Evolutionary conservation across 2,797 vertebrate species (phyloP).

Genomic region (Babyrousa celebensis): DNA sequence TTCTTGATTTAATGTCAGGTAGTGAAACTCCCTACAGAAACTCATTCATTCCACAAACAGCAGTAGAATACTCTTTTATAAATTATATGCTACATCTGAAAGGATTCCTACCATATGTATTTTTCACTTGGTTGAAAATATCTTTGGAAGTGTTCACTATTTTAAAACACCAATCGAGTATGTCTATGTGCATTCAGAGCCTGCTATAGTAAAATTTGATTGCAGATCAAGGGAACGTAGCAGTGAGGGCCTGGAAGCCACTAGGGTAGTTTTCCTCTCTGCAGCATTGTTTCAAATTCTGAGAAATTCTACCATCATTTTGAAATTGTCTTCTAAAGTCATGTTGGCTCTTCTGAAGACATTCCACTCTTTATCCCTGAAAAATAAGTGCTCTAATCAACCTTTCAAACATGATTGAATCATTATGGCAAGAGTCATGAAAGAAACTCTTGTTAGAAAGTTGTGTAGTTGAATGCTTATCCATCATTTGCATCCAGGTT

Average conservation of each 20-base stretch:
- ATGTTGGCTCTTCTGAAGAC: neutral
- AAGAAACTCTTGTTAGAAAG: neutral
- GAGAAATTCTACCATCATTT: neutral
- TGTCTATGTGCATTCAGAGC: constrained; percentile 54
- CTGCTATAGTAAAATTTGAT: constrained; percentile 66
- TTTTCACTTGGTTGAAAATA: constrained; percentile 78
- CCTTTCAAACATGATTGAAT: neutral
- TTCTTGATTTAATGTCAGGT: constrained; percentile 80
- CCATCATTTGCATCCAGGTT: neutral
- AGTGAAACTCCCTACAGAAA: constrained; percentile 71
- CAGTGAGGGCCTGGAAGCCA: neutral
- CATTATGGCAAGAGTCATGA: neutral
- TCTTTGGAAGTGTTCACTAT: constrained; percentile 84
- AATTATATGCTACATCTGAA: constrained; percentile 69
- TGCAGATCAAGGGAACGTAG: constrained; percentile 75
- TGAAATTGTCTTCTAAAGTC: constrained; percentile 32
- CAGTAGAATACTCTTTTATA: neutral
- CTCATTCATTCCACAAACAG: constrained; percentile 64
- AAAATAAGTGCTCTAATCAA: neutral
- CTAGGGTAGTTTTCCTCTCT: neutral
- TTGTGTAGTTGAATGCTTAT: neutral
- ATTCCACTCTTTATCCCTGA: constrained; percentile 20
- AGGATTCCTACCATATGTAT: constrained; percentile 67
- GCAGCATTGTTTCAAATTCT: neutral
- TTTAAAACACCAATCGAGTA: constrained; percentile 83